Evolutionary conservation across 2,797 vertebrate species (phyloP).

Genomic region (Columba guinea): DNA sequence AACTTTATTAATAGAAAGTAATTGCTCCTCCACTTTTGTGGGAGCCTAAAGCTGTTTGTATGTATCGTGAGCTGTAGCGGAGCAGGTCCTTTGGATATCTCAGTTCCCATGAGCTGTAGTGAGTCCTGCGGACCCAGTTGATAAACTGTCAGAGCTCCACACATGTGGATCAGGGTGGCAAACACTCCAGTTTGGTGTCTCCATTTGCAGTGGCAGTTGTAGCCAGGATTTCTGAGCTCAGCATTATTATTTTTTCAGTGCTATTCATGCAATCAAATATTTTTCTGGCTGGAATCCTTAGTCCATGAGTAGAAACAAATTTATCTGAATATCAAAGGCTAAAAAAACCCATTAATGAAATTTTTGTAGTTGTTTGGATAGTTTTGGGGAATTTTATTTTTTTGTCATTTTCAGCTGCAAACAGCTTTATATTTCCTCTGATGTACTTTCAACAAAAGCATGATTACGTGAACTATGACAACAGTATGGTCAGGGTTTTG

Average conservation of each 20-base stretch:
- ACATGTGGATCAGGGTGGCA: background rate
- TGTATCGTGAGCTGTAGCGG: background rate
- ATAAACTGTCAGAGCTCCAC: background rate
- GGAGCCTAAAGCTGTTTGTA: fast-evolving
- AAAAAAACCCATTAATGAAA: background rate
- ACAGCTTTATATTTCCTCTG: background rate
- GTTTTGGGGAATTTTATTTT: background rate
- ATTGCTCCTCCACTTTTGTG: background rate
- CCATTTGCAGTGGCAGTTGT: background rate
- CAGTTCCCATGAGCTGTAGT: background rate
- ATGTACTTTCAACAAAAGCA: background rate
- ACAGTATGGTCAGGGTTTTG: background rate
- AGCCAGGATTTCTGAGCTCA: background rate
- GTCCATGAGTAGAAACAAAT: background rate
- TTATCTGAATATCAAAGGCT: background rate
- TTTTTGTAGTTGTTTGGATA: background rate
- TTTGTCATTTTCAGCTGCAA: background rate
- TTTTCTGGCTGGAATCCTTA: background rate
- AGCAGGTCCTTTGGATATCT: background rate
- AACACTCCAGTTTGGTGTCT: background rate
- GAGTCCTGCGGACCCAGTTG: background rate
- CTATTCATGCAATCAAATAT: background rate
- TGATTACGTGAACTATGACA: background rate
- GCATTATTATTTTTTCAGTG: background rate
- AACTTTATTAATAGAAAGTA: background rate